These are phyloP conservation scores for Apocrypta bakeri DNA, from an alignment of 1,140 invertebrate genomes.

Conservation along the genomic window DNA sequence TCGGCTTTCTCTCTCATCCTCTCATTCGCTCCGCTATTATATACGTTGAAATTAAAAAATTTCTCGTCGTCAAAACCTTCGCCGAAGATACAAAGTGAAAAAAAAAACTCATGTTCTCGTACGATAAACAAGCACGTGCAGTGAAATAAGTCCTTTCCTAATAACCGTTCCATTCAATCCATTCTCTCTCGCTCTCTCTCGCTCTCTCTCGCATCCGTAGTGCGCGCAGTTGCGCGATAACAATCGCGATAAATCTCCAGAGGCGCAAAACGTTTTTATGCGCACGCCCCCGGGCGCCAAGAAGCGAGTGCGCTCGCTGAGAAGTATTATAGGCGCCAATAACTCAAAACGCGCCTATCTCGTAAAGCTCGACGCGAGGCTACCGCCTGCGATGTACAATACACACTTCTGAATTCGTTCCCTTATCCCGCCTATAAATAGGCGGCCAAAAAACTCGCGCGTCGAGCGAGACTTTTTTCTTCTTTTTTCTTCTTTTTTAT, in stretches of 20 bases:
- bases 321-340: slow-evolving; percentile 24
- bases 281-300: neutral
- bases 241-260: slow-evolving; percentile 37
- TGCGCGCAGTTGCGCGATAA: slow-evolving; percentile 4
- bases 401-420: slow-evolving; percentile 41
- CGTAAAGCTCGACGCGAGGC: slow-evolving; percentile 3
- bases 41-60: too few relatives aligned
- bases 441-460: slow-evolving; percentile 6
- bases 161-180: slow-evolving; percentile 20
- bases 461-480: neutral
- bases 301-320: neutral
- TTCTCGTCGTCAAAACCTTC: too few relatives aligned
- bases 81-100: too few relatives aligned
- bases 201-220: neutral
- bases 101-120: too few relatives aligned
- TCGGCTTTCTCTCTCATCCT: too few relatives aligned
- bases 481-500: neutral
- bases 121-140: neutral
- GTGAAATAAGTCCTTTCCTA: neutral
- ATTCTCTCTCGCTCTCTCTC: neutral
- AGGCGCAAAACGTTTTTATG: slow-evolving; percentile 18
- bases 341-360: slow-evolving; percentile 38
- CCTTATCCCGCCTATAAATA: slow-evolving; percentile 40
- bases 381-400: neutral
- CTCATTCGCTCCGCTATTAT: too few relatives aligned